These are phyloP conservation scores for Ophioderma brevispina DNA, from an alignment of 35 echinoderm and acorn worm species.

Conservation along the genomic window DNA sequence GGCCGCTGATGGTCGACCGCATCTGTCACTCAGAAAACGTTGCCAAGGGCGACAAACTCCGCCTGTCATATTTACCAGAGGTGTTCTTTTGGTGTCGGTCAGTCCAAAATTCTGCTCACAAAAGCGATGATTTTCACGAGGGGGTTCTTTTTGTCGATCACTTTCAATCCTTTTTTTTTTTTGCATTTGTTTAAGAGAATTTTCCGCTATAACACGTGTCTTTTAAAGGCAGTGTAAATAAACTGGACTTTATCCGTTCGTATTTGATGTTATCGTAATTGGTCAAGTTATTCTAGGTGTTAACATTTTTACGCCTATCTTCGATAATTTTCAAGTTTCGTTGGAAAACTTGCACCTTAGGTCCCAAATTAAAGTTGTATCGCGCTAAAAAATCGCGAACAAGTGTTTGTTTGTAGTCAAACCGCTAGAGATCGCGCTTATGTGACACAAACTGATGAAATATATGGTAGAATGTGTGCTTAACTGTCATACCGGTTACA, in stretches of 20 bases:
- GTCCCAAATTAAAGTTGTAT: slow-evolving; percentile 17
- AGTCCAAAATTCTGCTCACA: slow-evolving; percentile 41
- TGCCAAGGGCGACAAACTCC: neutral
- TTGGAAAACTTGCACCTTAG: neutral
- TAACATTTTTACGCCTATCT: neutral
- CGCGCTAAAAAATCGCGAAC: neutral
- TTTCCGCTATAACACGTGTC: slow-evolving; percentile 72
- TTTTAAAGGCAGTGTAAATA: slow-evolving; percentile 38
- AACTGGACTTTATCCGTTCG: neutral
- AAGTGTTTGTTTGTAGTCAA: neutral
- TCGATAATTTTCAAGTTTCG: neutral
- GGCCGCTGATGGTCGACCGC: neutral
- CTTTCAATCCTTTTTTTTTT: slow-evolving; percentile 36
- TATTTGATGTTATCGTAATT: neutral
- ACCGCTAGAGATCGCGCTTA: neutral
- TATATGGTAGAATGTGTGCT: neutral
- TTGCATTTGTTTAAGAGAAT: slow-evolving; percentile 54
- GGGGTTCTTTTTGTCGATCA: slow-evolving; percentile 49
- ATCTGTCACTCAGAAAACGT: neutral
- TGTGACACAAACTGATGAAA: neutral
- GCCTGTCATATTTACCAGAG: slow-evolving; percentile 27
- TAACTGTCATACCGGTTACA: slow-evolving; percentile 9
- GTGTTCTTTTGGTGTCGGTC: slow-evolving; percentile 22
- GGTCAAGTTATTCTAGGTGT: neutral
- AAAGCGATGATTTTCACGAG: slow-evolving; percentile 62